A percentile compares a stretch with the other conserved stretches of the same genome.
Conservation (phyloP, 2,888 invertebrate genomes). For the Eustalomyia histrio region DNA sequence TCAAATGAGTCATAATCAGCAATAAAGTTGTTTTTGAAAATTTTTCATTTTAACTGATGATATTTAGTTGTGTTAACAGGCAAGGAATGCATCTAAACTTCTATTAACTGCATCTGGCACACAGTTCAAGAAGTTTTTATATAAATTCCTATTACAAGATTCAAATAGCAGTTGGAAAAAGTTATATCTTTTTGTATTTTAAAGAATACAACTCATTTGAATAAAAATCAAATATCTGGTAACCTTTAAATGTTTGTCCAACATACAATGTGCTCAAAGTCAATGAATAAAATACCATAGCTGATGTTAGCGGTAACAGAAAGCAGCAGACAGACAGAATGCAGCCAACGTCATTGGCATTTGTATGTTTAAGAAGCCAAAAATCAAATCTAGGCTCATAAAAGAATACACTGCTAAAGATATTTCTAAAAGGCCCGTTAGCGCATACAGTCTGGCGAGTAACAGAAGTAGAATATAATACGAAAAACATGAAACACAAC, state of each 20-base stretch:
- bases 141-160: no score
- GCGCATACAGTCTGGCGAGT: constrained; percentile 48
- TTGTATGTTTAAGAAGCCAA: constrained; percentile 43
- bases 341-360: constrained; percentile 9
- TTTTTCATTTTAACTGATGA: no score
- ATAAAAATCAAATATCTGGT: constrained; percentile 20
- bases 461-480: constrained; percentile 20
- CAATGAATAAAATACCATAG: constrained; percentile 47
- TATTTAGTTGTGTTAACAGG: no score
- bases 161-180: no score
- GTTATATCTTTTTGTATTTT: no score
- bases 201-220: no score
- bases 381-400: constrained; percentile 54
- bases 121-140: no score
- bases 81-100: no score
- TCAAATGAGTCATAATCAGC: no score
- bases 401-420: constrained; percentile 41
- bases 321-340: constrained; percentile 27
- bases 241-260: constrained; percentile 35
- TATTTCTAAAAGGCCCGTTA: constrained; percentile 49
- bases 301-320: constrained; percentile 31
- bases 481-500: neutral
- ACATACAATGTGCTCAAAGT: constrained; percentile 47
- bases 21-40: no score
- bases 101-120: no score